Evolutionary conservation across 2,113 vertebrate species (phyloP).

Genomic region (Loxodonta africana): DNA sequence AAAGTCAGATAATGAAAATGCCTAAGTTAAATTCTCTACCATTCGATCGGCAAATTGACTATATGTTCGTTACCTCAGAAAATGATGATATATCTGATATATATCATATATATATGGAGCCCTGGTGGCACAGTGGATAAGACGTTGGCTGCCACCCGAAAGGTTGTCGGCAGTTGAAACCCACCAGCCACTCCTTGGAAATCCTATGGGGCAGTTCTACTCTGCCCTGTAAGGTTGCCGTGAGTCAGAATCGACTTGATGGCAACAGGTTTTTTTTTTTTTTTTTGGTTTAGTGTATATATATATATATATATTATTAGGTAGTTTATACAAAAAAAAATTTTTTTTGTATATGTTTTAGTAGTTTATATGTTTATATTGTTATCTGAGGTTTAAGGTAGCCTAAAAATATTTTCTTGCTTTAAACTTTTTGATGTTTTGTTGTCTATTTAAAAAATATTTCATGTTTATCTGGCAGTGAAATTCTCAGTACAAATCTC

Average conservation of each 20-base stretch:
- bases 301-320: too few species aligned
- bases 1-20: neutral
- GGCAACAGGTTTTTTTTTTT: too few species aligned
- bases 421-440: constrained; percentile 30
- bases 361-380: neutral
- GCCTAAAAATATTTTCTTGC: neutral
- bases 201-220: too few species aligned
- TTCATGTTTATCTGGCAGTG: neutral
- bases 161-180: too few species aligned
- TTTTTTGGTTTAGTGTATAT: neutral
- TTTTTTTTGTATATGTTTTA: neutral
- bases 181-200: too few species aligned
- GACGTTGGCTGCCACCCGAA: too few species aligned
- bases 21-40: neutral
- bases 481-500: constrained; percentile 23
- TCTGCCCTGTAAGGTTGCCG: too few species aligned
- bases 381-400: neutral
- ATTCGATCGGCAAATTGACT: neutral
- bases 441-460: neutral
- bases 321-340: too few species aligned
- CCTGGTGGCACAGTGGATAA: too few species aligned
- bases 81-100: neutral
- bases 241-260: too few species aligned
- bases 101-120: neutral
- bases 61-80: neutral